Base-by-base conservation (phyloP, 2,113 vertebrate genomes). In the Lasiurus cinereus region DNA sequence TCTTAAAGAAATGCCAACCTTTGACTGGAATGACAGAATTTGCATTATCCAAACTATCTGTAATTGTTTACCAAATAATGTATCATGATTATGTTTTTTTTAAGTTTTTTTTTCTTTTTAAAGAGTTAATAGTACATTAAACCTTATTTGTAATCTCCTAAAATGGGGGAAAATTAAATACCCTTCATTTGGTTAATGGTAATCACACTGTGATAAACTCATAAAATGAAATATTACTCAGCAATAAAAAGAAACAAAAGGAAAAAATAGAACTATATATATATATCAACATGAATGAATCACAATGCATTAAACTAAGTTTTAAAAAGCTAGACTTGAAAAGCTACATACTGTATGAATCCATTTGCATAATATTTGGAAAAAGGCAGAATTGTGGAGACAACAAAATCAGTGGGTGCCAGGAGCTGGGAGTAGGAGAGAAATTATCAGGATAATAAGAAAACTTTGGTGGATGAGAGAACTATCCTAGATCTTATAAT, bases 1-100 rank as follows among this genome's bases (percentile, higher is more conserved):
- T 78, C 66, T 79, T 86, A 69, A 70, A 95, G 48, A 96, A 90
- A 46, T 88, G 54, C 67, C 13, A 56, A 39, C 2, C 10, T 79
- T 92, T 50, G 7, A 0, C 8, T 79, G 9, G 1, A 84, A 2
- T 88, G 46, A 67, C 54, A 86, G 5, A 62, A 67, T 73, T 66
- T 52, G 2, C 16, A 36, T 67, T 77, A 48, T 66, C 12, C 46
- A 54, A 72, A 85, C 21, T 77, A 64, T 43, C 11, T 14, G 1
- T 29, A 82, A 27, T 33, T 62, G 8, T 19, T 22, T 48, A 72
- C 13, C 19, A 88, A 72, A 27, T 78, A 59, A 82, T 36, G 52
- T 67, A 73, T 46, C 36, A 50, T 16, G 8, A 72, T 79, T 84
- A 64, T 36, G 16, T 80, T 69, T 78, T 78, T 78, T 31, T 62